These are phyloP conservation scores for Actenoides hombroni DNA, from an alignment of 2,113 vertebrate species.

Conservation along the genomic window DNA sequence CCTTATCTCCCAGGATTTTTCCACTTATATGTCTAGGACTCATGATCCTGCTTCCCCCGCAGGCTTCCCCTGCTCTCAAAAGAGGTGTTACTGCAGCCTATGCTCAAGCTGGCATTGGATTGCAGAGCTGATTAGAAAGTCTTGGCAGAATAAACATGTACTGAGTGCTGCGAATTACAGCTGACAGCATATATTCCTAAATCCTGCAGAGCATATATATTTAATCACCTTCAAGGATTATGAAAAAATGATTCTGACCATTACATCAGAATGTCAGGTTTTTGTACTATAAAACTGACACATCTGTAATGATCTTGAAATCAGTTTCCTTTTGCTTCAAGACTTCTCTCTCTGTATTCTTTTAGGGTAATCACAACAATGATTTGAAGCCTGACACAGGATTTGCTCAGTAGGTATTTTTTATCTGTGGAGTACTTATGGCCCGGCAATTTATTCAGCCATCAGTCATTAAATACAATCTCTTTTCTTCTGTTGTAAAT, in stretches of 20 bases:
- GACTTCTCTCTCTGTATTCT: not conserved
- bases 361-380: not conserved
- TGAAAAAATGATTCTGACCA: not conserved
- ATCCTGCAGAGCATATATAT: not conserved
- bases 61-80: not conserved
- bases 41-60: not conserved
- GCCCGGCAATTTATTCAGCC: not conserved
- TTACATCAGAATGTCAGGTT: not conserved
- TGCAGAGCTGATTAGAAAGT: not conserved
- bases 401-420: not conserved
- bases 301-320: not conserved
- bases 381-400: not conserved
- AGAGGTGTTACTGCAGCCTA: not conserved
- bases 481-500: not conserved
- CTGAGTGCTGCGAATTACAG: not conserved
- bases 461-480: not conserved
- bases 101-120: not conserved
- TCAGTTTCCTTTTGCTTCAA: not conserved
- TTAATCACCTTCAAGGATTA: not conserved
- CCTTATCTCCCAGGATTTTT: conserved; percentile 20
- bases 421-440: not conserved
- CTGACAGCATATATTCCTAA: not conserved
- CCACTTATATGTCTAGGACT: not conserved
- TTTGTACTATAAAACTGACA: not conserved
- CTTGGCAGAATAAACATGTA: not conserved